Evolutionary conservation across 2,888 invertebrate genomes (phyloP), one percentile per base, ranked within the genome.

Genomic region (Lingula anatina): DNA sequence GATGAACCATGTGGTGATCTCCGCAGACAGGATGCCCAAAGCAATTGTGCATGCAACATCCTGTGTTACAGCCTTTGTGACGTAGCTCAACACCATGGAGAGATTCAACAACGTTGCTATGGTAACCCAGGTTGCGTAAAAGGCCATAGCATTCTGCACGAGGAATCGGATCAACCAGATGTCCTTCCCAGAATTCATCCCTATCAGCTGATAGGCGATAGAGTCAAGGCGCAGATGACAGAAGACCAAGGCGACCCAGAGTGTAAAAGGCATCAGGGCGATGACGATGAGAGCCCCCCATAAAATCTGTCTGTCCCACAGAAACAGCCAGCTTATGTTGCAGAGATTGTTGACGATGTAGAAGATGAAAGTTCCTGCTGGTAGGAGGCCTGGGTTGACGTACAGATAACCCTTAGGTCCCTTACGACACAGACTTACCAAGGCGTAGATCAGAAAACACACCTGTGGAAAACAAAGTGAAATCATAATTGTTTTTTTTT

Each of bases 251-350:
- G 55, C 54, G 41, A 59, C 51, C 48, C 60, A 60, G 23, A 60
- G 47, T n/a, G 51, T 44, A 21, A 55, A 27, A 18, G 54, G 39
- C n/a, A 49, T 44, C 27, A 49, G 42, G 5, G 51, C 47, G 21
- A 61, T 44, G 18, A 61, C 12, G 18, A 47, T 36, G 18, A 55
- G 38, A 12, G 51, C 41, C 9, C 35, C 45, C 7, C 28, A 54
- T 49, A 66, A 51, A 43, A 55, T 54, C 43, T 57, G 47, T 4
- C 58, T 48, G 44, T 70, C 70, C 61, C 66, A 73, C 20, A 70
- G 45, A 25, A 72, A 55, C 46, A 71, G 47, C 73, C 73, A 73
- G 3, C 59, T 55, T 41, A 66, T 58, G 49, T 66, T 66, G 24
- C 65, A 54, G 12, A 53, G 57, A 25, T 64, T 53, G 44, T 62